Evolutionary conservation across 2,888 invertebrate species (phyloP).

Genomic region (Seira musarum): DNA sequence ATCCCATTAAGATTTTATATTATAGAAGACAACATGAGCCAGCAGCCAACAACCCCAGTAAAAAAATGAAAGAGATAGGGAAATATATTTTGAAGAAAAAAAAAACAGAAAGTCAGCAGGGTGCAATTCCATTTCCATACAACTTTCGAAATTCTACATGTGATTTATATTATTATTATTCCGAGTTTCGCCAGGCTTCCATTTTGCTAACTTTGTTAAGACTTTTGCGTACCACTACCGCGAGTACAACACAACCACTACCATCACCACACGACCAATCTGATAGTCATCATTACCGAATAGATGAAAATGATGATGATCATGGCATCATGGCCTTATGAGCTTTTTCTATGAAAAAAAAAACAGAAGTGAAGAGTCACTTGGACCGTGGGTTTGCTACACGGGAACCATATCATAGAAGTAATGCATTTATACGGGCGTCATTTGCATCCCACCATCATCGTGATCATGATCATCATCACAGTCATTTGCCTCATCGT

Average conservation of each 20-base stretch:
- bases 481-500: background rate
- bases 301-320: constrained; percentile 29
- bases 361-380: background rate
- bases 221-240: background rate
- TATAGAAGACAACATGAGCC: background rate
- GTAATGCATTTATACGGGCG: constrained; percentile 11
- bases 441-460: constrained; percentile 35
- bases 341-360: constrained; percentile 19
- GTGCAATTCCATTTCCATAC: constrained; percentile 62
- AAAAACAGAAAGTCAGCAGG: constrained; percentile 57
- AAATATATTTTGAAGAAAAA: background rate
- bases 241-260: background rate
- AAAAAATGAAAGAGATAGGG: constrained; percentile 9
- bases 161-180: constrained; percentile 58
- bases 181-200: constrained; percentile 26
- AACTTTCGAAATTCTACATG: constrained; percentile 54
- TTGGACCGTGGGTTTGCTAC: too few relatives aligned
- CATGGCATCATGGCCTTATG: constrained; percentile 30
- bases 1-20: background rate
- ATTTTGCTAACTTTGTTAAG: constrained; percentile 49
- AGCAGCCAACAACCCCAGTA: background rate
- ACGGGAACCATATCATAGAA: too few relatives aligned
- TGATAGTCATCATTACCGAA: constrained; percentile 39
- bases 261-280: constrained; percentile 6
- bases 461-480: background rate